Conservation (phyloP, 2,888 invertebrate genomes). For the Agrilus mali region DNA sequence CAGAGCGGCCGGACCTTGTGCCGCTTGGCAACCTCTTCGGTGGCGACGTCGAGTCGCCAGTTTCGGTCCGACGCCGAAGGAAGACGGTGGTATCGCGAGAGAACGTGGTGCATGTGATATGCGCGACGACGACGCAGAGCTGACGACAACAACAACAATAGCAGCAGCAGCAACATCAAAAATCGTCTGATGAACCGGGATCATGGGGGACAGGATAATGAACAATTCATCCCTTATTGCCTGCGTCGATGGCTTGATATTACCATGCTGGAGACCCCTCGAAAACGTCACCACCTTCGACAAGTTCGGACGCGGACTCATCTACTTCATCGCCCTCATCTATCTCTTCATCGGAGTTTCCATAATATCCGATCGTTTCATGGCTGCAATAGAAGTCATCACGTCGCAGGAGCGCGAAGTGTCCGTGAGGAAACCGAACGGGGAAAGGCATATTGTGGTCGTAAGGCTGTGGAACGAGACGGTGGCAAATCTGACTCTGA, state of each 20-base stretch:
- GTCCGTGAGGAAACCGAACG: slow-evolving; percentile 76
- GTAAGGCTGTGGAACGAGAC: slow-evolving; percentile 99
- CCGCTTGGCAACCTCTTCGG: slow-evolving; percentile 5
- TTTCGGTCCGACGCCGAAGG: slow-evolving; percentile 17
- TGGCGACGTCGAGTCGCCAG: slow-evolving; percentile 15
- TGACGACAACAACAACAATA: background rate
- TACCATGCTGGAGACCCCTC: slow-evolving; percentile 83
- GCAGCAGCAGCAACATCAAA: background rate
- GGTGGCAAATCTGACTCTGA: slow-evolving; percentile 94
- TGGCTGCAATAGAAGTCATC: slow-evolving; percentile 97
- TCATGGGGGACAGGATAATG: slow-evolving; percentile 14
- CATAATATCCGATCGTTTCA: slow-evolving; percentile 96
- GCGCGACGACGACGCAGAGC: slow-evolving; percentile 7
- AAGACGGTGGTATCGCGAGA: slow-evolving; percentile 13
- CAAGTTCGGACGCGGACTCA: slow-evolving; percentile 70
- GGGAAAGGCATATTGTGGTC: slow-evolving; percentile 75
- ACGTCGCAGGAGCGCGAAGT: slow-evolving; percentile 96
- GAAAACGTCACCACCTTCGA: slow-evolving; percentile 63
- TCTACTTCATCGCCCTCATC: slow-evolving; percentile 79
- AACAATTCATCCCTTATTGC: slow-evolving; percentile 18
- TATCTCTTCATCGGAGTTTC: slow-evolving; percentile 98
- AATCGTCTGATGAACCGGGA: slow-evolving; percentile 8
- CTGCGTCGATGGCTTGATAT: slow-evolving; percentile 75
- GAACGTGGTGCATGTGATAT: slow-evolving; percentile 6
- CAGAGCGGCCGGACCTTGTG: too few species aligned